phyloP scores from a whole-genome alignment of 2,113 vertebrate genomes.

The Chamaea fasciata region DNA sequence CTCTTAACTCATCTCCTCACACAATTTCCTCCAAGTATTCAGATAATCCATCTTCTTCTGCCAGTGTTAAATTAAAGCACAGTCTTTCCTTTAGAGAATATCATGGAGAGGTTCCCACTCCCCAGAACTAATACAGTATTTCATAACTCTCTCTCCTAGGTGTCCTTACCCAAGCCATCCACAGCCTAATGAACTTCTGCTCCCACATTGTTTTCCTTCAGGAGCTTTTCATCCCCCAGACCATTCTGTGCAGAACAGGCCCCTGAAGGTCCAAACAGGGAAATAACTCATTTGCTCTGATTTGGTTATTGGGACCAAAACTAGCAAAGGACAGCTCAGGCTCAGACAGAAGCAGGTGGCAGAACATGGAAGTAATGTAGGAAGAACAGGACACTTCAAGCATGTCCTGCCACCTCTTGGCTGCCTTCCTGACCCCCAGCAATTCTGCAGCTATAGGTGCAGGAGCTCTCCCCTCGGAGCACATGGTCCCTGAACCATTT shows the following conservation, averaged over 20 bases:
- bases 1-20: conserved; percentile 54
- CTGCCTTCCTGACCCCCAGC: neutral
- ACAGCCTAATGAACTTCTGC: neutral
- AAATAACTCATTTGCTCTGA: neutral
- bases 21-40: conserved; percentile 53
- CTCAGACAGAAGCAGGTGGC: neutral
- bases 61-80: conserved; percentile 40
- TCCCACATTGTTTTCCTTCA: neutral
- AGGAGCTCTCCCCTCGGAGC: neutral
- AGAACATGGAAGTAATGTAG: neutral
- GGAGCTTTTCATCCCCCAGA: neutral
- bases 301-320: neutral
- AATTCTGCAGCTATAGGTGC: neutral
- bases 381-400: neutral
- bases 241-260: neutral
- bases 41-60: conserved; percentile 46
- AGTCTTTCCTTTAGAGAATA: neutral
- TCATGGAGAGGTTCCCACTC: neutral
- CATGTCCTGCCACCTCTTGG: neutral
- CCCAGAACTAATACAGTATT: neutral
- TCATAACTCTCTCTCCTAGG: neutral
- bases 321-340: neutral
- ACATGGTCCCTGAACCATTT: neutral
- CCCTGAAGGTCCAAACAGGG: neutral
- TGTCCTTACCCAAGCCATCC: neutral